Evolutionary conservation across 1,140 invertebrate genomes (phyloP), one percentile per base, ranked within the genome.

Genomic region (Tetranychus cinnabarinus): DNA sequence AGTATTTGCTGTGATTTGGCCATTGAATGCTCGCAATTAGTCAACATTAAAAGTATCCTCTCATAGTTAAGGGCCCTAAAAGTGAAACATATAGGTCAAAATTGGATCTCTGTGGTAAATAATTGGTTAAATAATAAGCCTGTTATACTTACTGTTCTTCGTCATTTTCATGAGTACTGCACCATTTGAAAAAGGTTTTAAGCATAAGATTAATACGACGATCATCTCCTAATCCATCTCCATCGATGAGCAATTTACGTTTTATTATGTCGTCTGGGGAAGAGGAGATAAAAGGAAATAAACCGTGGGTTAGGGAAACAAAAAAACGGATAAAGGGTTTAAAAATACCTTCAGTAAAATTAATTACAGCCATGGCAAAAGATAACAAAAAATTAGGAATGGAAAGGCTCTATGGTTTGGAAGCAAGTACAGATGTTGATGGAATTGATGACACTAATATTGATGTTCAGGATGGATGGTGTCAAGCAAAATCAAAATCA

Each of bases 151-250:
- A 39, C 81, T 78, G 81, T 64, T 88, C 82, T 23, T 77, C 72
- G 56, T 78, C 75, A 55, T 83, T 78, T 56, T 85, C 81, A n/a
- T 80, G 74, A 67, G 81, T 83, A 58, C 68, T 66, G 59, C 69
- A 83, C 87, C 87, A 95, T 73, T 89, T 89, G 31, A 88, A 79
- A 64, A 93, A 85, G 13, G 82, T 82, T 75, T 88, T 92, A 23
- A 93, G 71, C 4, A 95, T 71, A 56, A 83, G 80, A 68, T 86
- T 90, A 23, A 96, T 76, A 64, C 88, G 74, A 63, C 89, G 78
- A 71, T 96, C 91, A 73, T 97, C 91, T 52, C 89, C 90, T 35
- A 86, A 89, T 35, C 90, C 90, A 79, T 96, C 91, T 36, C 90
- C 90, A 73, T 96, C 91, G 69, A 95, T 90, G 10, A 95, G 73